These are phyloP conservation scores for Drosophila picticornis DNA, from an alignment of 2,888 invertebrate species.

Conservation along the genomic window DNA sequence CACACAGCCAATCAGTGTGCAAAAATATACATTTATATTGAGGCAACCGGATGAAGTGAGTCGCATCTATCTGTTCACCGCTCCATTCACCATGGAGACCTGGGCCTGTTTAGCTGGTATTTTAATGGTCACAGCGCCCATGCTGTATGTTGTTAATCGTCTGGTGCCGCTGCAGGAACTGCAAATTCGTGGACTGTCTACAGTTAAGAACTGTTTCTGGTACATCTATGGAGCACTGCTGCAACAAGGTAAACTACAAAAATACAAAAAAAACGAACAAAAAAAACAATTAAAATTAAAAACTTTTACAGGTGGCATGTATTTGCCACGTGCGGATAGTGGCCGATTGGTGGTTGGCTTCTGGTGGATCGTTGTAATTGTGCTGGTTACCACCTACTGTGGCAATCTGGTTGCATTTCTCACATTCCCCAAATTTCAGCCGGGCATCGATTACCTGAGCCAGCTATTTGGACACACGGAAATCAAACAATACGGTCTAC, in stretches of 20 bases:
- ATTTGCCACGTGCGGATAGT: conserved; percentile 93
- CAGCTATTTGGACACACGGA: conserved; percentile 86
- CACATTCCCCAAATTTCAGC: conserved; percentile 91
- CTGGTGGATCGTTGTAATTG: conserved; percentile 96
- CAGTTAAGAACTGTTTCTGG: conserved; percentile 85
- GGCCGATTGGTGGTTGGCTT: conserved; percentile 93
- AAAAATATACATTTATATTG: conserved; percentile 92
- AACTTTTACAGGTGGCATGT: conserved; percentile 90
- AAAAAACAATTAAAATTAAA: not conserved
- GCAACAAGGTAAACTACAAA: conserved; percentile 90
- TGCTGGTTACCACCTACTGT: conserved; percentile 95
- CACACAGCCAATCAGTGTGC: conserved; percentile 91
- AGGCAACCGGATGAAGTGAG: conserved; percentile 92
- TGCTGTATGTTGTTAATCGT: conserved; percentile 90
- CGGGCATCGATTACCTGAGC: conserved; percentile 81
- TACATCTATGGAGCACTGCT: conserved; percentile 96
- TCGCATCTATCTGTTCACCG: conserved; percentile 92
- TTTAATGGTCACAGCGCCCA: conserved; percentile 91
- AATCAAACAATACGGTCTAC: conserved; percentile 91
- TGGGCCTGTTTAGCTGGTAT: conserved; percentile 93
- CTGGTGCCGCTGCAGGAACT: conserved; percentile 87
- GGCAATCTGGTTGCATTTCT: conserved; percentile 96
- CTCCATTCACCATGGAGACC: conserved; percentile 92
- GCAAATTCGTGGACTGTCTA: conserved; percentile 85
- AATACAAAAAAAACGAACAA: not conserved